These are phyloP conservation scores for Thaumatotibia leucotreta DNA, from an alignment of 1,140 invertebrate genomes.

Conservation along the genomic window DNA sequence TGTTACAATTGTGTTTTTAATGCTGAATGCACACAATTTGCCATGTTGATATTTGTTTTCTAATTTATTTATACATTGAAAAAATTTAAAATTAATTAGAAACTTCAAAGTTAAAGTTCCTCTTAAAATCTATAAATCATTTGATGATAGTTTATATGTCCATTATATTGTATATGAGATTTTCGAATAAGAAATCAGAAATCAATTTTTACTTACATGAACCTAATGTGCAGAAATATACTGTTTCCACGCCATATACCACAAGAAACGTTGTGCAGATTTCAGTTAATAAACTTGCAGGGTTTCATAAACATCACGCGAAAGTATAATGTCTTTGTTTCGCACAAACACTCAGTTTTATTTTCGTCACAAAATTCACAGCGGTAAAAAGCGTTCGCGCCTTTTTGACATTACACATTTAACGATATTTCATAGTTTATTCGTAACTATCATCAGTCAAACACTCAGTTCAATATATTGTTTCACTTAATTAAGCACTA, in stretches of 20 bases:
- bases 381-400: slow-evolving; percentile 55
- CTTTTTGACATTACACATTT: slow-evolving; percentile 53
- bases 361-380: slow-evolving; percentile 28
- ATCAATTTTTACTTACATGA: slow-evolving; percentile 46
- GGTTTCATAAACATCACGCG: not conserved
- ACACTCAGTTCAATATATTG: slow-evolving; percentile 24
- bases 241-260: slow-evolving; percentile 23
- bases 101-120: too few relatives aligned
- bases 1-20: not conserved
- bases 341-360: slow-evolving; percentile 26
- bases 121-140: not conserved
- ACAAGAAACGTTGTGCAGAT: not conserved
- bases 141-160: not conserved
- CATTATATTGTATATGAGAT: not conserved
- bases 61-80: too few relatives aligned
- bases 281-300: not conserved
- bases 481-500: slow-evolving; percentile 21
- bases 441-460: not conserved
- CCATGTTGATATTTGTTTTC: too few relatives aligned
- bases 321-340: slow-evolving; percentile 25
- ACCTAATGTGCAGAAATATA: slow-evolving; percentile 43
- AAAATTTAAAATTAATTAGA: too few relatives aligned
- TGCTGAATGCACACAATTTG: not conserved
- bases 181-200: not conserved
- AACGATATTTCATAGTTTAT: slow-evolving; percentile 23